Evolutionary conservation across 2,113 vertebrate genomes (phyloP).

Genomic region (Scolopax mira): DNA sequence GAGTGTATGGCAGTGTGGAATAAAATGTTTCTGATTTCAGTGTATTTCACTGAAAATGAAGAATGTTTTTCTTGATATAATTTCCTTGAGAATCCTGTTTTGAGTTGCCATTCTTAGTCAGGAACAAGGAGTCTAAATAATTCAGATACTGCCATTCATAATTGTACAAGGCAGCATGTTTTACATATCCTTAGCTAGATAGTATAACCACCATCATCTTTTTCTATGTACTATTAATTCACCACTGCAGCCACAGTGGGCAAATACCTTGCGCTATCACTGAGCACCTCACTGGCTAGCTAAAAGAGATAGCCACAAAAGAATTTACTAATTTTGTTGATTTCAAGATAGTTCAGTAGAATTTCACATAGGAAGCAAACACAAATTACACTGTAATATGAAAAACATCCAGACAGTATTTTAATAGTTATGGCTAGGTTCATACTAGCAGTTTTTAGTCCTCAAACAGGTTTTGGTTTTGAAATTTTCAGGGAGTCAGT

Average conservation of each 20-base stretch:
- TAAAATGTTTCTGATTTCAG: background rate
- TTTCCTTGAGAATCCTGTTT: background rate
- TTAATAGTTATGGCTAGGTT: background rate
- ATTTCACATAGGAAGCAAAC: background rate
- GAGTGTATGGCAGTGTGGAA: background rate
- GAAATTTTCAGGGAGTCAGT: background rate
- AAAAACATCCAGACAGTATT: background rate
- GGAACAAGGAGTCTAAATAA: background rate
- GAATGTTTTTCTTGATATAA: background rate
- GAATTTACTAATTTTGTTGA: background rate
- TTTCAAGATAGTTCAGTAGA: background rate
- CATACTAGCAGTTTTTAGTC: background rate
- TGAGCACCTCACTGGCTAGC: background rate
- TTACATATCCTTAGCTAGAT: background rate
- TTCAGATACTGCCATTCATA: background rate
- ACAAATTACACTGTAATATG: background rate
- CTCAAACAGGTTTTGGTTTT: background rate
- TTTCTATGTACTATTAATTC: background rate
- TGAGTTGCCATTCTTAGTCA: background rate
- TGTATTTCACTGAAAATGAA: background rate
- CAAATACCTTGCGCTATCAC: background rate
- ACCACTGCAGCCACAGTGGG: background rate
- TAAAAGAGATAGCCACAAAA: background rate
- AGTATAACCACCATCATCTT: background rate
- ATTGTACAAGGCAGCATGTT: background rate